Conservation (phyloP, 2,888 invertebrate species). For the Rhagonycha lutea region DNA sequence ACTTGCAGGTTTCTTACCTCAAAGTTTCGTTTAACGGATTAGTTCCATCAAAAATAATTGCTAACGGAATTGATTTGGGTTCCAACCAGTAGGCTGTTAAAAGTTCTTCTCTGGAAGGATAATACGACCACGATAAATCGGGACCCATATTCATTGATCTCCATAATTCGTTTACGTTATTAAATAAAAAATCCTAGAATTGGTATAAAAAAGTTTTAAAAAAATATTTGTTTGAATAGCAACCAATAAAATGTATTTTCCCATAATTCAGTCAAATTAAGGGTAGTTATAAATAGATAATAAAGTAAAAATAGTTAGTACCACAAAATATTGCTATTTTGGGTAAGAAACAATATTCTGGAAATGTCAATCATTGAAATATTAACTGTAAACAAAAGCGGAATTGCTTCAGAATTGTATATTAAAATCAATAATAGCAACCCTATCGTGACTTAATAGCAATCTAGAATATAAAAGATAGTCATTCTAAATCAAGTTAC, state of each 20-base stretch:
- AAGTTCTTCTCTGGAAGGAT: conserved; percentile 67
- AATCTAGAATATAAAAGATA: background rate
- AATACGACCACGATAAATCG: conserved; percentile 65
- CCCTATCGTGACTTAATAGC: background rate
- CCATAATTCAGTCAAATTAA: no score
- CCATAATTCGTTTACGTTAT: conserved; percentile 66
- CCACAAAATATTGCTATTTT: background rate
- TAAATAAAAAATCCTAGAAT: conserved; percentile 64
- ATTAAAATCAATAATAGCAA: background rate
- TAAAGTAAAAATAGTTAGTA: no score
- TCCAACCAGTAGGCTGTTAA: conserved; percentile 71
- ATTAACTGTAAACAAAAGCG: background rate
- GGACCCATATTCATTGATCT: conserved; percentile 57
- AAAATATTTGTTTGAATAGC: background rate
- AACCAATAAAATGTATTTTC: background rate
- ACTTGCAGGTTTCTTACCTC: conserved; percentile 53
- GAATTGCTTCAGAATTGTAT: background rate
- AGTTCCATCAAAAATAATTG: conserved; percentile 68
- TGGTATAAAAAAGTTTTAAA: background rate
- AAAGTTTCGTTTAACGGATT: conserved; percentile 57
- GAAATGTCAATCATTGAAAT: background rate
- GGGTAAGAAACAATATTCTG: background rate
- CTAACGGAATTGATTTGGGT: conserved; percentile 69
- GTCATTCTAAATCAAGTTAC: background rate
- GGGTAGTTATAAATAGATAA: no score